phyloP scores from a whole-genome alignment of 37 sponge, comb jelly and placozoan species.

The Aphrocallistes beatrix region DNA sequence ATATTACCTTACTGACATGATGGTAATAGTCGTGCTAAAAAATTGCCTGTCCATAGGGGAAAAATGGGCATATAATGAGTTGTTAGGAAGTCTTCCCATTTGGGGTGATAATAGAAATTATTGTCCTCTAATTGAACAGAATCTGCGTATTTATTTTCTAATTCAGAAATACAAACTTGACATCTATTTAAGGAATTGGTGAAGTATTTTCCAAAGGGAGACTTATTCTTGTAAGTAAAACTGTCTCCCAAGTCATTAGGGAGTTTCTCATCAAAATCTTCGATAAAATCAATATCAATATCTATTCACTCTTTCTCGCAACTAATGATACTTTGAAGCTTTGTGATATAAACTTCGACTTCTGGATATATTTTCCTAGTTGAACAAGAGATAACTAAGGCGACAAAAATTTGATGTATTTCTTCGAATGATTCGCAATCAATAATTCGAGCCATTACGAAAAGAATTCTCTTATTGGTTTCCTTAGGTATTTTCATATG shows the following conservation, averaged over 20 bases:
- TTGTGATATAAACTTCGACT: neutral
- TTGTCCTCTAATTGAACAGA: neutral
- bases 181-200: neutral
- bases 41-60: neutral
- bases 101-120: neutral
- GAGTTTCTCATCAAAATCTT: neutral
- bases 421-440: neutral
- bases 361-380: too few species aligned
- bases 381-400: neutral
- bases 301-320: neutral
- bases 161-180: neutral
- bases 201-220: neutral
- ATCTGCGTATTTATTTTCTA: neutral
- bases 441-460: neutral
- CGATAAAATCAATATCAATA: neutral
- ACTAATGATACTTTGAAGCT: neutral
- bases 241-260: neutral
- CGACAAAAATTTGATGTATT: neutral
- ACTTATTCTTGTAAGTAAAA: neutral
- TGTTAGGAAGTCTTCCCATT: neutral
- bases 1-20: neutral
- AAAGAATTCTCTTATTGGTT: neutral
- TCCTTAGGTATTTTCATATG: neutral
- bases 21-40: neutral
- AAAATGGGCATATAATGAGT: neutral